A percentile compares a stretch with the other conserved stretches of the same genome.
Evolutionary conservation across 2,113 vertebrate genomes (phyloP).

Genomic region (Amphilophus citrinellus): DNA sequence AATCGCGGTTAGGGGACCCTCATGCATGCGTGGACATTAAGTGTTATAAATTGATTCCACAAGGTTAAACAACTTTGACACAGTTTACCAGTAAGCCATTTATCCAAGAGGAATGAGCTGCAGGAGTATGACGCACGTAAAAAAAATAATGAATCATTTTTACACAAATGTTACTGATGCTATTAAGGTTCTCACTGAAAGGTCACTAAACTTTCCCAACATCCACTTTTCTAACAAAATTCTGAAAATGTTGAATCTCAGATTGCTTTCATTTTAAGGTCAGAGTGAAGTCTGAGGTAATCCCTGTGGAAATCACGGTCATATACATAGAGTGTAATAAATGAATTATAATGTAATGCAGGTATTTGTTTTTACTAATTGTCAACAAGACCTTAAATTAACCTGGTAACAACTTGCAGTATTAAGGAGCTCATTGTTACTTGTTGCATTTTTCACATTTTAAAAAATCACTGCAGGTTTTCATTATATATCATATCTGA

Average conservation of each 20-base stretch:
- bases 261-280: neutral
- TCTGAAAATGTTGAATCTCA: neutral
- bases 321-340: neutral
- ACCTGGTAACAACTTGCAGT: neutral
- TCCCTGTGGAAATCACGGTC: neutral
- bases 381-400: neutral
- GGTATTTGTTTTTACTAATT: no score
- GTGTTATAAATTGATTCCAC: slow-evolving; percentile 25
- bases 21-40: neutral
- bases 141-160: neutral
- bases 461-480: neutral
- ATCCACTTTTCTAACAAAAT: neutral
- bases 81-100: neutral
- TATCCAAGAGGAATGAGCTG: neutral
- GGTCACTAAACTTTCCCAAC: neutral
- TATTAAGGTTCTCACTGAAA: neutral
- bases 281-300: neutral
- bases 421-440: neutral
- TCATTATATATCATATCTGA: neutral
- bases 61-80: slow-evolving; percentile 34
- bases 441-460: neutral
- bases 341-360: neutral
- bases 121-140: neutral
- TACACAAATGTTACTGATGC: neutral
- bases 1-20: slow-evolving; percentile 5